These are phyloP conservation scores for Brachionus rubens DNA, from an alignment of 1,140 invertebrate genomes.

Conservation along the genomic window DNA sequence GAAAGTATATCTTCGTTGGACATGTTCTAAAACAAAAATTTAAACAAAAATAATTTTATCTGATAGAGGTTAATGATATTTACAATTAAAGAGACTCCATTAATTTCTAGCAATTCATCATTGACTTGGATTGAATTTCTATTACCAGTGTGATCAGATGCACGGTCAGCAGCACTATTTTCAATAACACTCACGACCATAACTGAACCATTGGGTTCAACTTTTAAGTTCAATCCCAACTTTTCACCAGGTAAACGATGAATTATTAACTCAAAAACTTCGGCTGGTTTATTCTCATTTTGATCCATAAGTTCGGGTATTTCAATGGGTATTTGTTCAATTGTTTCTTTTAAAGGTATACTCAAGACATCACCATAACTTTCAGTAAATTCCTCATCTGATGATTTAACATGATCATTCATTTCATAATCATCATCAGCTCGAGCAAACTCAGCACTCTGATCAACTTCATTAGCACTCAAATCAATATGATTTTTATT, in stretches of 20 bases:
- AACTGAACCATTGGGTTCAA: slow-evolving; percentile 4
- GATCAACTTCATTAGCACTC: slow-evolving; percentile 13
- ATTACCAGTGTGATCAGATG: slow-evolving; percentile 12
- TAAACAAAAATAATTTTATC: not conserved
- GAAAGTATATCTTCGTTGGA: slow-evolving; percentile 25
- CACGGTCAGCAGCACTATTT: slow-evolving; percentile 37
- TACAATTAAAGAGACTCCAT: slow-evolving; percentile 34
- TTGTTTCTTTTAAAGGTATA: not conserved
- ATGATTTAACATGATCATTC: slow-evolving; percentile 27
- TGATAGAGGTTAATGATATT: not conserved
- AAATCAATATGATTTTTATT: slow-evolving; percentile 4
- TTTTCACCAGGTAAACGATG: slow-evolving; percentile 34
- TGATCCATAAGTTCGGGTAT: not conserved
- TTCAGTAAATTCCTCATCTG: slow-evolving; percentile 24
- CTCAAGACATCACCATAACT: slow-evolving; percentile 26
- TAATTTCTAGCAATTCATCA: slow-evolving; percentile 41
- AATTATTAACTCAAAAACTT: slow-evolving; percentile 28
- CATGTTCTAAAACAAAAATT: slow-evolving; percentile 26
- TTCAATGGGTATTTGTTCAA: not conserved
- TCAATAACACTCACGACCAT: not conserved
- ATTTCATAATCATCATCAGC: slow-evolving; percentile 35
- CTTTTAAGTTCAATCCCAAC: slow-evolving; percentile 14
- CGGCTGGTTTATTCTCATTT: not conserved
- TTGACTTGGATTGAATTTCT: not conserved
- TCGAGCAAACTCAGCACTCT: slow-evolving; percentile 31